Conservation (phyloP, 2,888 invertebrate genomes). For the Caenorhabditis panamensis region DNA sequence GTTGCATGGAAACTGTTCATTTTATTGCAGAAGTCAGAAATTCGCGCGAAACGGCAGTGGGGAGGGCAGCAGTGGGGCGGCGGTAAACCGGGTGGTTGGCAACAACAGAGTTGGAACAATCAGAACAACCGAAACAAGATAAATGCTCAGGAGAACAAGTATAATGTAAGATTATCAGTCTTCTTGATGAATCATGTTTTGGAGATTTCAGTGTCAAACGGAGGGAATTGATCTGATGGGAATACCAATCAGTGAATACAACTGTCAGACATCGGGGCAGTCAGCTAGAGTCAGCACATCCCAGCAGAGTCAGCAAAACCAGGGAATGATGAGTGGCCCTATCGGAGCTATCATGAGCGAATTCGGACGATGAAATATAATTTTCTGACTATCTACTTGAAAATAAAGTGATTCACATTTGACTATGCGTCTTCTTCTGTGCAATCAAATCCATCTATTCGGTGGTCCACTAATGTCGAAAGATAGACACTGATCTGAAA, state of each 20-base stretch:
- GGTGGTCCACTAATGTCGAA: too few species aligned
- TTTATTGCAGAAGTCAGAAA: not conserved
- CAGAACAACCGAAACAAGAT: conserved; percentile 6
- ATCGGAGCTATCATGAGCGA: conserved; percentile 9
- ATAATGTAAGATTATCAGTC: not conserved
- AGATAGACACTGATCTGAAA: too few species aligned
- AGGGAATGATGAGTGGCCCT: not conserved
- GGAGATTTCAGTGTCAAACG: conserved; percentile 12
- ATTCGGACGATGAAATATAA: conserved; percentile 1
- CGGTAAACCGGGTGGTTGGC: not conserved
- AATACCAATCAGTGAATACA: conserved; percentile 17
- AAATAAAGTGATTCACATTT: not conserved
- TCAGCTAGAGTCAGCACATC: not conserved
- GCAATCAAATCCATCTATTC: too few species aligned
- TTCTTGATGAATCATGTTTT: too few species aligned
- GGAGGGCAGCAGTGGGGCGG: conserved; percentile 5
- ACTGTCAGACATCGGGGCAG: conserved; percentile 18
- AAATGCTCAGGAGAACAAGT: conserved; percentile 10
- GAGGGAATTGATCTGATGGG: conserved; percentile 30
- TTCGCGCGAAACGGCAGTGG: conserved; percentile 21
- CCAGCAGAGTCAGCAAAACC: conserved; percentile 4
- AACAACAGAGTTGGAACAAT: conserved; percentile 10
- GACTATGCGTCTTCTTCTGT: not conserved
- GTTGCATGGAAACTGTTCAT: not conserved
- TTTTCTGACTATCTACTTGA: not conserved